Evolutionary conservation across 2,888 invertebrate genomes (phyloP), one percentile per base, ranked within the genome.

Genomic region (Pristionchus fissidentatus): DNA sequence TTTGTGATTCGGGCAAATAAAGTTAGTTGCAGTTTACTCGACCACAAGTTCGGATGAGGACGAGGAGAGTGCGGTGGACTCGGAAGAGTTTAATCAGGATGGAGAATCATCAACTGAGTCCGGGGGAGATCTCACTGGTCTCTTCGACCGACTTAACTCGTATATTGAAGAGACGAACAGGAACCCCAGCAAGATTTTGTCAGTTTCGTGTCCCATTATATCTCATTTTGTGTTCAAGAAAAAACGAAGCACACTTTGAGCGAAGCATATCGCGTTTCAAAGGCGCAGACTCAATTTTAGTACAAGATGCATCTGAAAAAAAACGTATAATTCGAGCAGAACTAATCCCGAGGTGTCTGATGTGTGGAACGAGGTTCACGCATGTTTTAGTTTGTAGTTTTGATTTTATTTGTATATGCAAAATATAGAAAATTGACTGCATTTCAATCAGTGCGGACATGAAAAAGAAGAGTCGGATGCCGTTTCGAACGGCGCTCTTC

Each of bases 401-500:
- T n/a, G n/a, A n/a, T n/a, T n/a, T n/a, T n/a, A n/a, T n/a, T 32
- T 32, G 29, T 32, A 15, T 29, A 60, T 60, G 32, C 60, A 32
- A 60, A 32, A 60, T 32, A 32, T 60, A 32, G 32, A 8, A 26
- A 52, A 52, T 22, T n/a, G 22, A 52, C 52, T 52, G 22, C 52
- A n/a, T 15, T 52, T 70, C 43, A 10, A n/a, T n/a, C 70, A 70
- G 70, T 26, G n/a, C n/a, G 41, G 70, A 70, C 41, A n/a, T 70
- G n/a, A 35, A n/a, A 13, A 70, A 70, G 43, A n/a, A n/a, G 8
- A 5, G 8, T 41, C 41, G 43, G 26, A n/a, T n/a, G n/a, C n/a
- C n/a, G 19, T 13, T n/a, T 8, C 26, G 41, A 77, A 22, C 1
- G 19, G 70, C 85, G 19, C 66, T 88, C 43, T 83, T 80, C 32